A percentile compares a stretch with the other conserved stretches of the same genome.
phyloP scores from a whole-genome alignment of 2,113 vertebrate species.

The Beaufortia kweichowensis region DNA sequence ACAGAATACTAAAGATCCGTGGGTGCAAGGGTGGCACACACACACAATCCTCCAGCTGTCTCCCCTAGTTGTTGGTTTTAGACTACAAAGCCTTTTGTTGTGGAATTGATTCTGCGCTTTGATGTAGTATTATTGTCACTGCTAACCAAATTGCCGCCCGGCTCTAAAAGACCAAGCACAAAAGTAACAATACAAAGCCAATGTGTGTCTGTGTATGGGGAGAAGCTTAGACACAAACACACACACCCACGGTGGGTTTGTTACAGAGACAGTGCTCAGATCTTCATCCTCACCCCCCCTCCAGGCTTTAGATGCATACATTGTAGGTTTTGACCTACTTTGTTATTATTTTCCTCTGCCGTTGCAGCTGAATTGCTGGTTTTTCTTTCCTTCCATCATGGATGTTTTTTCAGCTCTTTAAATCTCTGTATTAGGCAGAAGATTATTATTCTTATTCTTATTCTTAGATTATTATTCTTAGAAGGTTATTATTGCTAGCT shows the following conservation, averaged over 20 bases:
- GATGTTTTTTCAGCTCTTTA: neutral
- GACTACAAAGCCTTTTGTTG: slow-evolving; percentile 34
- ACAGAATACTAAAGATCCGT: slow-evolving; percentile 21
- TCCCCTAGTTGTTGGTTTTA: slow-evolving; percentile 32
- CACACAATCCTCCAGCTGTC: slow-evolving; percentile 13
- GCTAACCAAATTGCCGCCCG: slow-evolving; percentile 32
- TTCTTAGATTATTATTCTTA: too few relatives aligned
- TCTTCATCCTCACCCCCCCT: neutral
- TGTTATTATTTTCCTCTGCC: neutral
- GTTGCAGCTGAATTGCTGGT: neutral
- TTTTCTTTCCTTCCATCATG: neutral
- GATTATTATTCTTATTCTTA: too few relatives aligned
- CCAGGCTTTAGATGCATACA: neutral
- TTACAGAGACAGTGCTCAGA: neutral
- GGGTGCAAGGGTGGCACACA: neutral
- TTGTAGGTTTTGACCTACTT: slow-evolving; percentile 1
- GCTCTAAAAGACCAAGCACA: neutral
- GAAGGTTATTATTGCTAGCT: too few relatives aligned
- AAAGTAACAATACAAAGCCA: neutral
- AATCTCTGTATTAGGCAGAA: neutral
- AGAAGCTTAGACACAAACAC: neutral
- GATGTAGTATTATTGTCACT: slow-evolving; percentile 41
- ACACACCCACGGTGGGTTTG: neutral
- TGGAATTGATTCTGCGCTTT: slow-evolving; percentile 31
- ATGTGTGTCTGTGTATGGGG: neutral